Base-by-base conservation (phyloP, 2,888 invertebrate genomes). In the Polydrusus pterygomalis region DNA sequence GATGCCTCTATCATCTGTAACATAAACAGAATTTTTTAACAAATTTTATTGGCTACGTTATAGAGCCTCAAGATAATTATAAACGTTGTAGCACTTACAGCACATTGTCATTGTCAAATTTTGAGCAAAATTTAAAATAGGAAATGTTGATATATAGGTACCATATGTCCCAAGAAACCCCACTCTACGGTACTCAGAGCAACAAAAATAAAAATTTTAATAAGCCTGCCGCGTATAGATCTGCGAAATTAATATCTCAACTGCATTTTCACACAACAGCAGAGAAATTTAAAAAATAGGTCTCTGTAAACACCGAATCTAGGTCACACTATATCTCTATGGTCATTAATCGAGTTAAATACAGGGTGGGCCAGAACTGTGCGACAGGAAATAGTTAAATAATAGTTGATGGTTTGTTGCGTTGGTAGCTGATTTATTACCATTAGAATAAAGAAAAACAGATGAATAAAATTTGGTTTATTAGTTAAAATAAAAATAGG, bases 321-420 rank as follows among this genome's bases (percentile, higher is more conserved):
- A 56, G 69, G 69, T 58, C 69, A 30, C 69, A 45, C 30, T 25
- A 40, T 58, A 38, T 58, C 58, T 67, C 58, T 67, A 73, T 67
- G 73, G 73, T 67, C 60, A 64, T 73, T 73, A 67, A 67, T 67
- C 54, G 73, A 30, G 56, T 67, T 73, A 67, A 79, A 69, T 79
- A 81, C 81, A 81, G 81, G 81, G 81, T 81, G 81, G 80, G 79
- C 77, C 79, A 70, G 69, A 74, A 77, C 80, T 80, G 78, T 78
- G 75, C 79, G 79, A 81, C 81, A 81, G 81, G 81, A 82, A 82
- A 81, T 80, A 78, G 71, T 77, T 76, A 25, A 25, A 25, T 25
- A 73, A 73, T 73, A 38, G 73, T 17, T 11, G 58, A 60, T 38
- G 58, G 13, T 60, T 34, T 17, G 38, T 10, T 60, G 58, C 38